Conservation (phyloP, 2,888 invertebrate genomes). For the Xanthorhoe spadicearia region DNA sequence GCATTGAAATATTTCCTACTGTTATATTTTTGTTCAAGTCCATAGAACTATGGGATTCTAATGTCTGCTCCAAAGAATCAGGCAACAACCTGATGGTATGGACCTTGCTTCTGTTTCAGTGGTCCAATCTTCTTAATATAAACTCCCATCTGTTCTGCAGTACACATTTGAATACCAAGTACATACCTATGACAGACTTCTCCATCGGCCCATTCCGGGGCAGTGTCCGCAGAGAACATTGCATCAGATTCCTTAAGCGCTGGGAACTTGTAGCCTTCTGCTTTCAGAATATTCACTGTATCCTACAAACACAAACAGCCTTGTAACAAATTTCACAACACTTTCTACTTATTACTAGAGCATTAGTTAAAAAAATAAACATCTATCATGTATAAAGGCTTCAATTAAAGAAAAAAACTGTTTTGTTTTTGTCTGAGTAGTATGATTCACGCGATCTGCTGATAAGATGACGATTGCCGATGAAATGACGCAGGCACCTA, state of each 20-base stretch:
- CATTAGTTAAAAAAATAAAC: slow-evolving; percentile 1
- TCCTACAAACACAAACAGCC: slow-evolving; percentile 85
- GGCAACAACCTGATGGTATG: no score
- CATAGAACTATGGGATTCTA: no score
- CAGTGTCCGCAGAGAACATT: slow-evolving; percentile 98
- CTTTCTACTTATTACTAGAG: slow-evolving; percentile 12
- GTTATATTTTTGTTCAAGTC: no score
- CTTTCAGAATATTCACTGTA: slow-evolving; percentile 96
- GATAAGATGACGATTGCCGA: slow-evolving; percentile 54
- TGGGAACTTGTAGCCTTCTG: slow-evolving; percentile 97
- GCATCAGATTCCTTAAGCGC: slow-evolving; percentile 97
- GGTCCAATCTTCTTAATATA: no score
- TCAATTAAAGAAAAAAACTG: slow-evolving; percentile 29
- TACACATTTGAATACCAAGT: background rate
- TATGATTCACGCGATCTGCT: slow-evolving; percentile 55
- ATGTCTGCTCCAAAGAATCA: no score
- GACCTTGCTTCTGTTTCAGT: no score
- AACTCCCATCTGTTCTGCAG: background rate
- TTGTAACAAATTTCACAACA: slow-evolving; percentile 34
- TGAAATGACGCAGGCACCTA: slow-evolving; percentile 41
- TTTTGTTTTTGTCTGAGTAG: slow-evolving; percentile 46
- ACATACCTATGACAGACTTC: slow-evolving; percentile 92
- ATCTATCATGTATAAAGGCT: background rate
- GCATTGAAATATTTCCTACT: no score
- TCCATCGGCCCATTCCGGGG: slow-evolving; percentile 99